Base-by-base conservation (phyloP, 2,888 invertebrate species). In the Stegophylla sp. region DNA sequence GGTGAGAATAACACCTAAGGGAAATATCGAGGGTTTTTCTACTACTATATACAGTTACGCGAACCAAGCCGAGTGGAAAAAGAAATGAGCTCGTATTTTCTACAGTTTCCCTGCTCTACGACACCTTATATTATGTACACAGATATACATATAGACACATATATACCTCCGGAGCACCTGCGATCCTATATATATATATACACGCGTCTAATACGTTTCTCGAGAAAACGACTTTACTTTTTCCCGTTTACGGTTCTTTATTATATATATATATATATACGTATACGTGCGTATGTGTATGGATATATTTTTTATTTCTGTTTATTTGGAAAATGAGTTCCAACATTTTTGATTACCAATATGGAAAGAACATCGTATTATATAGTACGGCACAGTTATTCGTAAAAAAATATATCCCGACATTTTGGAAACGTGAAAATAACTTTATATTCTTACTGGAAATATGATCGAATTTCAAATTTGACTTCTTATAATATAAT, bases 1-100 rank as follows among this genome's bases (percentile, higher is more conserved):
- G 79, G 61, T 71, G 69, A 34, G 71, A 79, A 79, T 61, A 79
- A 71, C 71, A 79, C 79, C 79, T 79, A 79, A 79, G 79, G 79
- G 79, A 79, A 79, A 79, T 79, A 71, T 79, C 61, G 59, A 79
- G 45, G 34, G 69, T 63, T 69, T 79, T 67, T 45, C 17, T 64
- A 64, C 20, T 17, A 59, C 41, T 26, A 13, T n/a, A 20, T 26
- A 5, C 28, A 28, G 34, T 48, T 20, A 15, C 41, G 64, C 20
- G 69, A n/a, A 59, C 34, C 20, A 13, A 79, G 61, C 41, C 41
- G 59, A 79, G 59, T 51, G 61, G 51, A 79, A 79, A 71, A 71
- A 71, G 34, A 59, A 61, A 79, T 41, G 71, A 71, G 71, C 59
- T 61, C 61, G 79, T 79, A 79, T 79, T 71, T 71, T 71, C 34